A percentile compares a stretch with the other conserved stretches of the same genome.
phyloP scores from a whole-genome alignment of 1,140 invertebrate species.

The Acromyrmex charruanus region DNA sequence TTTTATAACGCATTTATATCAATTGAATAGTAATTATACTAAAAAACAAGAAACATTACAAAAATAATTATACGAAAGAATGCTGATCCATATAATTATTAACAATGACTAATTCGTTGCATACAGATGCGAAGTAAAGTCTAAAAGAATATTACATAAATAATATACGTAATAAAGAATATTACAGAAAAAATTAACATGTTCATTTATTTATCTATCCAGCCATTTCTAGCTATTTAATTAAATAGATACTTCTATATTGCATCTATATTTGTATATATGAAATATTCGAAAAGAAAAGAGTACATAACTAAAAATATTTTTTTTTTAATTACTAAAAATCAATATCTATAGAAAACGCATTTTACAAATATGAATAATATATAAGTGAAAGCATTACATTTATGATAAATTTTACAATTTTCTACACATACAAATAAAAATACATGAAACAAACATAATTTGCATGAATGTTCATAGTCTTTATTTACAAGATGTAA shows the following conservation, averaged over 20 bases:
- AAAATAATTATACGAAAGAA: constrained; percentile 62
- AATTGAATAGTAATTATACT: constrained; percentile 57
- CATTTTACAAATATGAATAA: neutral
- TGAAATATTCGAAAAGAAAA: neutral
- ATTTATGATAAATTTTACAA: neutral
- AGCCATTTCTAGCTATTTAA: neutral
- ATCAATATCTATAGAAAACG: neutral
- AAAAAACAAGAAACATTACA: constrained; percentile 46
- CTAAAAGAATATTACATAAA: constrained; percentile 6
- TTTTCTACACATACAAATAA: neutral
- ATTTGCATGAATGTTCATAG: neutral
- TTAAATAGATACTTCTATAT: neutral
- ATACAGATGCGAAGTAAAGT: constrained; percentile 51
- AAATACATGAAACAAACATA: neutral
- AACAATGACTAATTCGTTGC: constrained; percentile 70
- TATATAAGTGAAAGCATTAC: neutral
- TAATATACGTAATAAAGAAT: constrained; percentile 68
- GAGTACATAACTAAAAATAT: neutral
- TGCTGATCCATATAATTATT: constrained; percentile 65
- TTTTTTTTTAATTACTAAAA: neutral
- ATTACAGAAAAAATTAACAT: constrained; percentile 45
- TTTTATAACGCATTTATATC: constrained; percentile 67
- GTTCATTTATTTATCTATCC: neutral
- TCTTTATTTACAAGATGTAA: neutral
- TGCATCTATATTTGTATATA: neutral